phyloP scores from a whole-genome alignment of 1,140 invertebrate genomes.

The Condylostylus longicornis region DNA sequence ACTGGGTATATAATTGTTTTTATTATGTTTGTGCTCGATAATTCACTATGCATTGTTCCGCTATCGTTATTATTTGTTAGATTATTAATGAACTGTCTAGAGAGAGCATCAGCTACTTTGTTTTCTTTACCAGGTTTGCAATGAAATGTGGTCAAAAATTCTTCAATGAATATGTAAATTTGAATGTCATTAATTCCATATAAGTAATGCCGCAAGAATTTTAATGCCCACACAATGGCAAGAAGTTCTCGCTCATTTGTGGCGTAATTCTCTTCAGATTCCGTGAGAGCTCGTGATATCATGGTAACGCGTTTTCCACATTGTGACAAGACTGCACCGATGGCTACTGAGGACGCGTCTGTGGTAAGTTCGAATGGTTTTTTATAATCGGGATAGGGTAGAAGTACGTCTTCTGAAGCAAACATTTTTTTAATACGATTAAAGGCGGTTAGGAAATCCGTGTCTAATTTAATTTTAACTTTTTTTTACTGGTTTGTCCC shows the following conservation, averaged over 20 bases:
- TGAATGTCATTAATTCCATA: constrained; percentile 29
- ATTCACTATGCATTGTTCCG: too few species aligned
- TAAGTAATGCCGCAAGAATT: constrained; percentile 33
- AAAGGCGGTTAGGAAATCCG: constrained; percentile 6
- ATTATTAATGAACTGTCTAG: too few species aligned
- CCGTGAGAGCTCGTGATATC: not conserved
- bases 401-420: constrained; percentile 21
- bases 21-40: too few species aligned
- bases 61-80: too few species aligned
- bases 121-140: constrained; percentile 30
- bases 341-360: constrained; percentile 18
- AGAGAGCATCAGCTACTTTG: constrained; percentile 26
- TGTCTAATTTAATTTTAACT: constrained; percentile 12
- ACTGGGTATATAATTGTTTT: too few species aligned
- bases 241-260: constrained; percentile 1
- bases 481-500: constrained; percentile 12
- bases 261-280: not conserved
- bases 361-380: constrained; percentile 23
- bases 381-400: constrained; percentile 22
- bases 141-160: constrained; percentile 21
- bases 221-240: constrained; percentile 1
- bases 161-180: constrained; percentile 34
- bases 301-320: not conserved
- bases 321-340: too few species aligned
- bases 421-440: constrained; percentile 4